Evolutionary conservation across 2,113 vertebrate species (phyloP), one percentile per base, ranked within the genome.

Genomic region (Poecilia latipinna): DNA sequence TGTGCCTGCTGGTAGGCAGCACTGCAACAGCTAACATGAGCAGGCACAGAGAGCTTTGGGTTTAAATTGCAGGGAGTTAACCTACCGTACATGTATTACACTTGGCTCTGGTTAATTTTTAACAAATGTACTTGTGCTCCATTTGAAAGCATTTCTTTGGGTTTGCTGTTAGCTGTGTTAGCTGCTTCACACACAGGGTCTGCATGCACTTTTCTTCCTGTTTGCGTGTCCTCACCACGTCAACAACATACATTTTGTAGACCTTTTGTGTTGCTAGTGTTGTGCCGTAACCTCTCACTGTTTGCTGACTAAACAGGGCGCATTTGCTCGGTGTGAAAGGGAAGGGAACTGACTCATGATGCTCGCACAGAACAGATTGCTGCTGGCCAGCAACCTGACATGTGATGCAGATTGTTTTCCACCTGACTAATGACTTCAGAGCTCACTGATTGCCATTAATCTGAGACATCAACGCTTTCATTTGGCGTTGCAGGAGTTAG

Each of bases 401-500:
- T 76, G 77, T 70, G 77, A 88, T 85, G 86, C 86, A 90, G 80
- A 87, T 89, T 83, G 74, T 89, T 87, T 92, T 87, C 72, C 61
- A 65, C 39, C 44, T 77, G 74, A 86, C 77, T 87, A 91, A 92
- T 91, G 85, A 90, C 75, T 88, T 88, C 80, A 76, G 78, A 84
- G 76, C 83, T 79, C 75, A 73, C 72, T 75, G 65, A 74, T 37
- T 76, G 48, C 66, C 65, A 80, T 92, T 91, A 80, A 79, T 85
- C 86, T 86, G 73, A 76, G 65, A 72, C 68, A 83, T 83, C 79
- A 87, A 83, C 83, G 73, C 77, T 78, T 76, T 87, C 65, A 8
- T 66, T 32, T 26, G 28, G 68, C 71, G 12, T 76, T 68, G 75
- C 61, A 57, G 26, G n/a, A 87, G 26, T 75, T 28, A 84, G 73